These are phyloP conservation scores for Piezodorus guildinii DNA, from an alignment of 1,140 invertebrate genomes.

Conservation along the genomic window DNA sequence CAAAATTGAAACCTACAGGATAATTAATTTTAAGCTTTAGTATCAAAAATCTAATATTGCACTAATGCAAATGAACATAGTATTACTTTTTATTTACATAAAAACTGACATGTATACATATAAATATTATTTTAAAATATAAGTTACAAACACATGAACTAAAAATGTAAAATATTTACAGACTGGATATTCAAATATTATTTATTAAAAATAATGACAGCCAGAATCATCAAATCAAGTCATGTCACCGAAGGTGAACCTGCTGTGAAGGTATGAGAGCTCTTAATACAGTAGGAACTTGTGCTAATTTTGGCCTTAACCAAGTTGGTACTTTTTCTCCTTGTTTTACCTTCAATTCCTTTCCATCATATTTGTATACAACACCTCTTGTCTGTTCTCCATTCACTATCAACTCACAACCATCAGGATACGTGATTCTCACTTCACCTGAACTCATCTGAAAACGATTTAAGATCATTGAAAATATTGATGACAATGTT, in stretches of 20 bases:
- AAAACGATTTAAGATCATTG: not conserved
- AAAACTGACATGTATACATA: too few relatives aligned
- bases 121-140: too few relatives aligned
- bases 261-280: not conserved
- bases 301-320: conserved; percentile 14
- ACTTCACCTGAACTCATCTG: conserved; percentile 16
- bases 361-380: conserved; percentile 2
- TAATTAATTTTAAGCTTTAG: too few relatives aligned
- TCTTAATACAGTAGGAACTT: conserved; percentile 11
- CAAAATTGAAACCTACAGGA: too few relatives aligned
- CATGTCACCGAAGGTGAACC: conserved; percentile 5
- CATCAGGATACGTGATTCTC: conserved; percentile 12
- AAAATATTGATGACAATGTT: not conserved
- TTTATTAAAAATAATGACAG: too few relatives aligned
- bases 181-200: too few relatives aligned
- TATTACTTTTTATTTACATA: too few relatives aligned
- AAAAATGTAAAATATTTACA: too few relatives aligned
- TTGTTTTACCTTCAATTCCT: not conserved
- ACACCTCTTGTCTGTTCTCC: conserved; percentile 9
- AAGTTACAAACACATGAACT: too few relatives aligned
- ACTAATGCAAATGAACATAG: too few relatives aligned
- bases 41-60: too few relatives aligned
- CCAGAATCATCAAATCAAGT: too few relatives aligned
- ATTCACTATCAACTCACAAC: conserved; percentile 11
- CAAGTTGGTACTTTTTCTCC: conserved; percentile 4